Percentiles rank a stretch among this genome's conserved stretches.
These are phyloP conservation scores for Iphiclides podalirius DNA, from an alignment of 2,888 invertebrate genomes.

Conservation along the genomic window DNA sequence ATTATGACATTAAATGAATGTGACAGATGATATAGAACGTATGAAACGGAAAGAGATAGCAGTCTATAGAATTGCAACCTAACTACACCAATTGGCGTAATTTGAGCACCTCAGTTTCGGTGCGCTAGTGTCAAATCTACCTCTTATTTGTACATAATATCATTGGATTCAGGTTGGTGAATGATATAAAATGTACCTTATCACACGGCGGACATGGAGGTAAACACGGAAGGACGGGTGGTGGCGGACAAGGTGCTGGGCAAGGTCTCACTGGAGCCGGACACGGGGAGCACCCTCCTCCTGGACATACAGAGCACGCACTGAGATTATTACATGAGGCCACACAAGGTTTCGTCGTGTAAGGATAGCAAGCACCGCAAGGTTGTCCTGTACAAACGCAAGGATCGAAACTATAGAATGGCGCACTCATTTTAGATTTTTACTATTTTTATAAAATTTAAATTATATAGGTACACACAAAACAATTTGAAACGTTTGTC, in stretches of 20 bases:
- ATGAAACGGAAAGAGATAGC: no score
- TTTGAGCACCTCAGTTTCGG: no score
- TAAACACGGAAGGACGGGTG: conserved; percentile 56
- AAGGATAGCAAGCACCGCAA: conserved; percentile 68
- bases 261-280: conserved; percentile 70
- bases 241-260: conserved; percentile 52
- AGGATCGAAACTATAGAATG: conserved; percentile 69
- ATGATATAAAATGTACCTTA: conserved; percentile 49
- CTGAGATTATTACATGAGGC: conserved; percentile 56
- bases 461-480: conserved; percentile 6
- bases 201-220: conserved; percentile 68
- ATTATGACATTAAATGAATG: no score
- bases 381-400: conserved; percentile 62
- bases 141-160: no score
- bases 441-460: conserved; percentile 35
- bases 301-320: conserved; percentile 64
- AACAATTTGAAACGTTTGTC: conserved; percentile 11
- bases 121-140: no score
- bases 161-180: no score
- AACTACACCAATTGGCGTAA: no score
- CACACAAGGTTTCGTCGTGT: conserved; percentile 60
- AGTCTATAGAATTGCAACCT: no score
- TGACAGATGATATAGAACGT: no score
- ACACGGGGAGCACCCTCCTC: conserved; percentile 69
- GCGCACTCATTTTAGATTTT: conserved; percentile 60